Percentiles rank a stretch among this genome's conserved stretches.
Evolutionary conservation across 1,140 invertebrate genomes (phyloP).

Genomic region (Atta colombica): DNA sequence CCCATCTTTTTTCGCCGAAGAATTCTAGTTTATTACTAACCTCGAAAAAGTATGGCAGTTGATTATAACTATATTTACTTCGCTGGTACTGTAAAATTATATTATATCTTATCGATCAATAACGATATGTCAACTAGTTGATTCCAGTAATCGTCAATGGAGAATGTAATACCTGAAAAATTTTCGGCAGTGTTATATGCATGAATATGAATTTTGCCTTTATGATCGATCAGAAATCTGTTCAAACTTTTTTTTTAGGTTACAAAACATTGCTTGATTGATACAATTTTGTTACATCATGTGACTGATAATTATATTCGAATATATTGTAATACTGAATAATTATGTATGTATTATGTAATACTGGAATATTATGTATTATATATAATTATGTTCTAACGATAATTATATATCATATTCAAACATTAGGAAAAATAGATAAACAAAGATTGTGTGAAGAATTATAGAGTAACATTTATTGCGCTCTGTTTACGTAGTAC

Average conservation of each 20-base stretch:
- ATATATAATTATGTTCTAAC: not conserved
- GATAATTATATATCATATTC: not conserved
- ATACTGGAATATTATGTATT: too few species aligned
- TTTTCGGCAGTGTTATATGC: not conserved
- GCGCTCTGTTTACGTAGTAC: not conserved
- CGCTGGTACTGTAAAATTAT: constrained; percentile 56
- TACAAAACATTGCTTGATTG: not conserved
- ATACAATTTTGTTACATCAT: not conserved
- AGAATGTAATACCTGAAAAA: not conserved
- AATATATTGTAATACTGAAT: not conserved
- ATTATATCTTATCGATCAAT: constrained; percentile 60
- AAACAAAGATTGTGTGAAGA: too few species aligned
- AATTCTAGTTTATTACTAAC: constrained; percentile 65
- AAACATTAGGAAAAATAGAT: not conserved
- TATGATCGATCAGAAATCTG: not conserved
- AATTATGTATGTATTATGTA: too few species aligned
- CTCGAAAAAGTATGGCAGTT: constrained; percentile 32
- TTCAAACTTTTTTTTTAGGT: not conserved
- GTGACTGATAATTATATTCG: constrained; percentile 23
- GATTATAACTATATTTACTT: constrained; percentile 73
- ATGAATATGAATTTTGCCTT: not conserved
- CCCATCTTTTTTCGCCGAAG: constrained; percentile 33
- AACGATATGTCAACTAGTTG: constrained; percentile 67
- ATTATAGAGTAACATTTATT: not conserved
- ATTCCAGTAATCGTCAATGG: constrained; percentile 30